These are phyloP conservation scores for Sardinella longiceps DNA, from an alignment of 2,797 vertebrate genomes.

Conservation along the genomic window DNA sequence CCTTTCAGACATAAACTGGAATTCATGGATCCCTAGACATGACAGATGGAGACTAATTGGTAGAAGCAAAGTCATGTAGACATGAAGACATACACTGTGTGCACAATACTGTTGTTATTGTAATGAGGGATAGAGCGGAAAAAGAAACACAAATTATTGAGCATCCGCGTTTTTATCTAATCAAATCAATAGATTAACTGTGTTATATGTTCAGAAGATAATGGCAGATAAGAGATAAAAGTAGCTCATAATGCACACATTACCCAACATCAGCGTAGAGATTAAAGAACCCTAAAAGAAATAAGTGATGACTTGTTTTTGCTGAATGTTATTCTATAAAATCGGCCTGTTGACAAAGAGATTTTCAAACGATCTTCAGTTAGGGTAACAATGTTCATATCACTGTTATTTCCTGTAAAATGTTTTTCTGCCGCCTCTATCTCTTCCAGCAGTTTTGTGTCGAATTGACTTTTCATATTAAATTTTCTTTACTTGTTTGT, in stretches of 20 bases:
- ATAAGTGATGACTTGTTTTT: neutral
- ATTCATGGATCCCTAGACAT: neutral
- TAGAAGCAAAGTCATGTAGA: constrained; percentile 4
- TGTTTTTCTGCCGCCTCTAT: neutral
- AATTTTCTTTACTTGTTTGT: neutral
- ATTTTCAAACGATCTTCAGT: neutral
- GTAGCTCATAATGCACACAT: neutral
- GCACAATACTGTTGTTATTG: neutral
- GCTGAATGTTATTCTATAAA: neutral
- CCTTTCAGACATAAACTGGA: neutral
- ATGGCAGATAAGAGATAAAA: neutral
- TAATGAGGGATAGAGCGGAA: neutral
- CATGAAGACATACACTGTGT: neutral
- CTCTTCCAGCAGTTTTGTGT: neutral
- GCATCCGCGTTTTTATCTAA: neutral
- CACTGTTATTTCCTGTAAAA: neutral
- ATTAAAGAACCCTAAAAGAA: neutral
- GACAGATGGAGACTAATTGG: constrained; percentile 19
- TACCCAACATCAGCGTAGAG: neutral
- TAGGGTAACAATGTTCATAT: neutral
- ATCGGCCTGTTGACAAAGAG: constrained; percentile 9
- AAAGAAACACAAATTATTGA: neutral
- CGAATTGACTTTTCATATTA: neutral
- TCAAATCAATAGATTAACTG: neutral
- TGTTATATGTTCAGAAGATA: neutral